A percentile compares a stretch with the other conserved stretches of the same genome.
Conservation (phyloP, 2,113 vertebrate genomes). For the Pseudorectes ferrugineus region DNA sequence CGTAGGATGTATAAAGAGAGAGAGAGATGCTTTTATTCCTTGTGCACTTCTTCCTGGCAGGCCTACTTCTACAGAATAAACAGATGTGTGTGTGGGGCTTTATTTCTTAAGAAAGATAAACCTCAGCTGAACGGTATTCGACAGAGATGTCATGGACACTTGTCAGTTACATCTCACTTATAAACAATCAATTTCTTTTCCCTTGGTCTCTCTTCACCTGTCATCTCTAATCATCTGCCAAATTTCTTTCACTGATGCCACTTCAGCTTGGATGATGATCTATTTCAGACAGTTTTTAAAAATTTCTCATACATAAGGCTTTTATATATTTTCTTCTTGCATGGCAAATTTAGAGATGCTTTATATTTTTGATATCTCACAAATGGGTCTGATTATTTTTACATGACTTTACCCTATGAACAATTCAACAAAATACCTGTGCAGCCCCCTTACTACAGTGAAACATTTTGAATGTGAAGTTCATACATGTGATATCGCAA, state of each 20-base stretch:
- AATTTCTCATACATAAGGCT: background rate
- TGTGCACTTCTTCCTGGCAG: background rate
- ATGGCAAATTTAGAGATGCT: background rate
- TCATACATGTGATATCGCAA: background rate
- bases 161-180: background rate
- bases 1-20: background rate
- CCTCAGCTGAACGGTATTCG: background rate
- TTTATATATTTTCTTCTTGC: background rate
- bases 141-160: background rate
- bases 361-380: background rate
- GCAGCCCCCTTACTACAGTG: background rate
- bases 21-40: background rate
- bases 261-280: background rate
- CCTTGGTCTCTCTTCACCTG: background rate
- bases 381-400: background rate
- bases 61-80: background rate
- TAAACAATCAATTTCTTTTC: background rate
- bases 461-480: background rate
- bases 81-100: background rate
- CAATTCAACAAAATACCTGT: background rate
- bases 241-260: background rate
- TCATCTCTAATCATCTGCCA: background rate
- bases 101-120: background rate
- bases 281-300: background rate
- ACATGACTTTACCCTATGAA: background rate